Evolutionary conservation across 2,888 invertebrate species (phyloP).

Genomic region (Parnassius smintheus): DNA sequence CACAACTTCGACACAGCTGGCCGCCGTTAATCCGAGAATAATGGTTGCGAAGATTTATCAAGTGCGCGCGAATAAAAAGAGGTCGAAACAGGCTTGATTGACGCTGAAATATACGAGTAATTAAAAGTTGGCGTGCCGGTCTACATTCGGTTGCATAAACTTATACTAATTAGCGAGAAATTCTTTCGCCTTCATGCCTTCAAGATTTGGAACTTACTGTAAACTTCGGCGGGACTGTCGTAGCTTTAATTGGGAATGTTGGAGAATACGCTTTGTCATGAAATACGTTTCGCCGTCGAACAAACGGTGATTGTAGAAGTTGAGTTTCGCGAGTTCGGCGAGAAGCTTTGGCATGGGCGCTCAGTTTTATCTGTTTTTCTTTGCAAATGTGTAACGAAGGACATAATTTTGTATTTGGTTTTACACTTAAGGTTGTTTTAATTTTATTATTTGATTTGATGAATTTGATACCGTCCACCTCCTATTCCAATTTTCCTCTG

Average conservation of each 20-base stretch:
- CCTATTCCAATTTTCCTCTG: too few relatives aligned
- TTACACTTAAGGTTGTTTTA: slow-evolving; percentile 14
- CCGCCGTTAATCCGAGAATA: slow-evolving; percentile 48
- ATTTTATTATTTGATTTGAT: slow-evolving; percentile 6
- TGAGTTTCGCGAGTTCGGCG: slow-evolving; percentile 34
- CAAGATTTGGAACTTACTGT: slow-evolving; percentile 70
- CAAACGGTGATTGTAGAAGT: slow-evolving; percentile 60
- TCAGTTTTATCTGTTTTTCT: slow-evolving; percentile 18
- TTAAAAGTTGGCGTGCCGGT: slow-evolving; percentile 64
- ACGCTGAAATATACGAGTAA: slow-evolving; percentile 53
- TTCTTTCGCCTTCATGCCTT: slow-evolving; percentile 70
- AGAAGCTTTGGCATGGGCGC: slow-evolving; percentile 26
- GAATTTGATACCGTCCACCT: too few relatives aligned
- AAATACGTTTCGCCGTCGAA: slow-evolving; percentile 48
- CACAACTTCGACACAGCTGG: slow-evolving; percentile 50
- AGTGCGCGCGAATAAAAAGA: slow-evolving; percentile 41
- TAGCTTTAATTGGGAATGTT: slow-evolving; percentile 78
- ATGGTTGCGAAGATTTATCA: slow-evolving; percentile 40
- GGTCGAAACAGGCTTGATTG: slow-evolving; percentile 48
- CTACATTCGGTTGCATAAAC: slow-evolving; percentile 71
- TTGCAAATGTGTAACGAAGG: slow-evolving; percentile 3
- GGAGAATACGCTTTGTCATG: slow-evolving; percentile 71
- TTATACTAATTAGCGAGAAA: slow-evolving; percentile 76
- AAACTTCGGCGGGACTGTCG: slow-evolving; percentile 70
- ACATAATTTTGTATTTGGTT: neutral